phyloP scores from a whole-genome alignment of 2,797 vertebrate species.

The Sebastes cheni region DNA sequence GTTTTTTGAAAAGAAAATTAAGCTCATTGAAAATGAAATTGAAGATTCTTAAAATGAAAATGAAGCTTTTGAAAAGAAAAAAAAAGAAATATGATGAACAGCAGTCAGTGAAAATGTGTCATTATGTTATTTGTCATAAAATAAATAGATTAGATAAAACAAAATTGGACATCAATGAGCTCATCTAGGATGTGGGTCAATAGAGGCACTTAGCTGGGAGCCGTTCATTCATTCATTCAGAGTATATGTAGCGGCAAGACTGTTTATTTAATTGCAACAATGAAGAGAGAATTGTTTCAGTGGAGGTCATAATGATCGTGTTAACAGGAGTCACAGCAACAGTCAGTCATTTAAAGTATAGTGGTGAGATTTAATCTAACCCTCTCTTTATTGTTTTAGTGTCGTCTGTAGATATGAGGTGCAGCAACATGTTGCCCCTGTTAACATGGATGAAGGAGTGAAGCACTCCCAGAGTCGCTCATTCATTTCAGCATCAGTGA shows the following conservation, averaged over 20 bases:
- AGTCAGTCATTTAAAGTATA: neutral
- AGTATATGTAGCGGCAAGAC: neutral
- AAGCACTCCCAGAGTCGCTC: slow-evolving; percentile 8
- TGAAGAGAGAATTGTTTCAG: slow-evolving; percentile 1
- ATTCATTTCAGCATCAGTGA: slow-evolving; percentile 34
- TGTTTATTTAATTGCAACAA: slow-evolving; percentile 3
- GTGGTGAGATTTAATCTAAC: slow-evolving; percentile 5
- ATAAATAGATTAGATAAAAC: neutral
- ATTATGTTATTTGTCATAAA: neutral
- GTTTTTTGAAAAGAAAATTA: neutral
- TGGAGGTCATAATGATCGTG: neutral
- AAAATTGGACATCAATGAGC: neutral
- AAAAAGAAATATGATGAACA: neutral
- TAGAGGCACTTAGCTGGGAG: slow-evolving; percentile 12
- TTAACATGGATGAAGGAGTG: slow-evolving; percentile 39
- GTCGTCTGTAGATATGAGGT: slow-evolving; percentile 15
- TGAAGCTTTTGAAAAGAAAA: neutral
- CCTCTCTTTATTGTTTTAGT: slow-evolving; percentile 11
- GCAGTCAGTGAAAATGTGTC: neutral
- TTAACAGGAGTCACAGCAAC: neutral
- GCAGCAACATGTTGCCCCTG: slow-evolving; percentile 55
- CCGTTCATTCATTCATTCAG: slow-evolving; percentile 6
- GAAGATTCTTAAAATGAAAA: neutral
- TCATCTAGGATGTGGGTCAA: slow-evolving; percentile 45
- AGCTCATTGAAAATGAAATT: neutral